Base-by-base conservation (phyloP, 2,888 invertebrate species). In the Scaptomyza polygonia region DNA sequence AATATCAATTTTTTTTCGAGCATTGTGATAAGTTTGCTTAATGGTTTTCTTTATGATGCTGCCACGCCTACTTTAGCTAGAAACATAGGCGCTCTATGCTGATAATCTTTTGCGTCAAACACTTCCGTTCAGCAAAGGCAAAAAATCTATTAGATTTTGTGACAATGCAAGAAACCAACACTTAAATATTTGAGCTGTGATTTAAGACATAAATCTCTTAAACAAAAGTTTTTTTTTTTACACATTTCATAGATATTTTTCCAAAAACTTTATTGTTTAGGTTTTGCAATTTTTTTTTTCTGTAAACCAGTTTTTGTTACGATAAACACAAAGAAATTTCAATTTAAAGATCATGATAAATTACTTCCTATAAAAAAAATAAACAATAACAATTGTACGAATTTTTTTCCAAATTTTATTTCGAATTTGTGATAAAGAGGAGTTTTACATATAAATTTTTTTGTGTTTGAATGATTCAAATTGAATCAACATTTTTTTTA, bases 321-420 rank as follows among this genome's bases (percentile, higher is more conserved):
- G 6, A 34, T 18, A 18, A 4, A 18, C 18, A 21, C 21, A 21
- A 43, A 32, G 11, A 43, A 44, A 32, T 25, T 66, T 27, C 25
- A 5, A 44, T 16, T 58, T 59, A 48, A 8, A 16, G 29, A 21
- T 56, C 21, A 14, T 66, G 53, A 72, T 67, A 47, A 54, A 72
- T 71, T 32, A 54, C 49, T 72, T 71, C 72, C 71, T 56, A 16
- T 39, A 18, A 27, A 43, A 43, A 54, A 58, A 29, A 6, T n/a
- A n/a, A 12, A 34, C 11, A 32, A 32, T 1, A 12, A 32, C 12
- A 5, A 12, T 3, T 12, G 5, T 1, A 9, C 30, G n/a, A 34
- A n/a, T 34, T n/a, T 34, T 21, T 21, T 21, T 21, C n/a, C n/a
- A 21, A 21, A 21, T 4, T 4, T 21, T 21, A 1, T 34, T 34